These are phyloP conservation scores for Leptinotarsa peninsularis DNA, from an alignment of 2,888 invertebrate species.

Conservation along the genomic window DNA sequence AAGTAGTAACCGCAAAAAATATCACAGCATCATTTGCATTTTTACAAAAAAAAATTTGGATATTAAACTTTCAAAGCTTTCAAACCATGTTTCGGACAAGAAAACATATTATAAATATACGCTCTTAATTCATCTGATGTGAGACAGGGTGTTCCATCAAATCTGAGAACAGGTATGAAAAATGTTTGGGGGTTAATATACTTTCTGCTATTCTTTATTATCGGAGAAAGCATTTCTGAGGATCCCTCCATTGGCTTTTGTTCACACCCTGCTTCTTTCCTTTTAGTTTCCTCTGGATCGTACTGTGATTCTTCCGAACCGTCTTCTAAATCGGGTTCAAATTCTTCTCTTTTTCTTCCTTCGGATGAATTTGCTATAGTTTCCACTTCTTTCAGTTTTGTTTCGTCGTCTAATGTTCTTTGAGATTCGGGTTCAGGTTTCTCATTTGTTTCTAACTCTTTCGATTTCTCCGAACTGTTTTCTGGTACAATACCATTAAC, in stretches of 20 bases:
- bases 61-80: slow-evolving; percentile 6
- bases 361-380: not conserved
- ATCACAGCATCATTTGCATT: slow-evolving; percentile 29
- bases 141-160: slow-evolving; percentile 43
- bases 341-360: too few species aligned
- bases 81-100: slow-evolving; percentile 27
- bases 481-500: too few species aligned
- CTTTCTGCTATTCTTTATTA: not conserved
- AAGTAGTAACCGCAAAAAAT: slow-evolving; percentile 27
- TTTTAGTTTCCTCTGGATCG: too few species aligned
- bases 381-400: not conserved
- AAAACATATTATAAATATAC: slow-evolving; percentile 45
- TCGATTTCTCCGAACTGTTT: too few species aligned
- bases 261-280: too few species aligned
- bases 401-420: slow-evolving; percentile 2
- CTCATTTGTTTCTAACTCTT: too few species aligned
- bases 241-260: not conserved
- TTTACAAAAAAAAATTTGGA: not conserved
- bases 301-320: not conserved
- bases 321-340: too few species aligned
- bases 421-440: not conserved
- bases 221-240: not conserved
- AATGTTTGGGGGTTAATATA: slow-evolving; percentile 35
- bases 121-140: slow-evolving; percentile 47
- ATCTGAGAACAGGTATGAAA: slow-evolving; percentile 51